Base-by-base conservation (phyloP, 1,140 invertebrate genomes). In the Paracyclopina nana region DNA sequence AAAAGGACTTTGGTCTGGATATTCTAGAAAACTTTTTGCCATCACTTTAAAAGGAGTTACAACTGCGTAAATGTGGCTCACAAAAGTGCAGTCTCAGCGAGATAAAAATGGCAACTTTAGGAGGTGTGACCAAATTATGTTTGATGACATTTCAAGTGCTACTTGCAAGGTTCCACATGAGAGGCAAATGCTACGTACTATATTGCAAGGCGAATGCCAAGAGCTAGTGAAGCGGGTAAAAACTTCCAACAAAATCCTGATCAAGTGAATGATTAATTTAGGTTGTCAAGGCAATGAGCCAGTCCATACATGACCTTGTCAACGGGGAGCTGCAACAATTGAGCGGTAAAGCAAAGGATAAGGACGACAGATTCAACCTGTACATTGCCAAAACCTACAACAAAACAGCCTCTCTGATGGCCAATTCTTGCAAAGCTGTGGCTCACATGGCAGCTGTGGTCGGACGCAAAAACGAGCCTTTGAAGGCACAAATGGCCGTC, bases 311-410 rank as follows among this genome's bases (percentile, higher is more conserved):
- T 56, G 87, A 95, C 67, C 71, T 95, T 58, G 86, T 95, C 51
- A 82, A 91, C 69, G 90, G 90, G 55, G 94, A 98, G 72, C 92
- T 99, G 61, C 95, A 97, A 88, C 94, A 98, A 68, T 72, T 98
- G 53, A 88, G 86, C 49, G 82, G 86, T 28, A 28, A 24, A 28
- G 2, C 25, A 2, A 48, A 26, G 3, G 16, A 11, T n/a, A 91
- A 88, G 65, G 87, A 92, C 70, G 84, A 84, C 38, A 75, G 90
- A 67, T 52, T 52, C 18, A 3, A 50, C 2, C 24, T 42, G n/a
- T 52, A 52, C 26, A 24, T 52, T n/a, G 34, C 34, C 27, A 52
- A 52, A 43, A 52, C 50, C 12, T 52, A 24, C 68, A 80, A 88
- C 63, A 99, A 99, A 72, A 98, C 94, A n/a, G 94, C 91, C 18